phyloP scores from a whole-genome alignment of 1,140 invertebrate species.

The Zaprionus tsacasi region DNA sequence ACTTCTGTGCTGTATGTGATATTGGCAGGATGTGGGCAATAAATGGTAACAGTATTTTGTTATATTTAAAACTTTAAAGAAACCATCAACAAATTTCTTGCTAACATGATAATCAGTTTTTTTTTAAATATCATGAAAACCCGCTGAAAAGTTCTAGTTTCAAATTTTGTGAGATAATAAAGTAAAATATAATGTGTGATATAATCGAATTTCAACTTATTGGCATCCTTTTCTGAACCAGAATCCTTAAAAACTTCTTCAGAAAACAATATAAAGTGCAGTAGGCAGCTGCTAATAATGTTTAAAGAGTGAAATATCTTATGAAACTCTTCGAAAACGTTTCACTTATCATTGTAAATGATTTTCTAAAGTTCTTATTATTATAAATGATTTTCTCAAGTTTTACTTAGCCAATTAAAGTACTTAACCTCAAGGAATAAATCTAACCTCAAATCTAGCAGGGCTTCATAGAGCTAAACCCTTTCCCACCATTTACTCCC shows the following conservation, averaged over 20 bases:
- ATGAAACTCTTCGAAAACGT: not conserved
- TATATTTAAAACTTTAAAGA: not conserved
- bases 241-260: not conserved
- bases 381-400: not conserved
- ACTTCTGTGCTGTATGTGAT: not conserved
- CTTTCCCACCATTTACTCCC: not conserved
- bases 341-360: not conserved
- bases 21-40: not conserved
- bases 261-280: not conserved
- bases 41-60: not conserved
- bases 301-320: not conserved
- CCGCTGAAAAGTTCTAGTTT: not conserved
- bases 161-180: too few relatives aligned
- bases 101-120: not conserved
- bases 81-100: not conserved
- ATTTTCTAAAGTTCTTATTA: not conserved
- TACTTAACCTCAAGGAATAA: not conserved
- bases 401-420: fast-evolving
- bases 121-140: not conserved
- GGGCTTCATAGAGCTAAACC: not conserved
- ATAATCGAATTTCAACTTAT: not conserved
- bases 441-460: not conserved
- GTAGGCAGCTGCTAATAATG: not conserved
- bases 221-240: not conserved
- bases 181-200: too few relatives aligned